phyloP scores from a whole-genome alignment of 2,888 invertebrate genomes.

The Zaprionus bogoriensis region DNA sequence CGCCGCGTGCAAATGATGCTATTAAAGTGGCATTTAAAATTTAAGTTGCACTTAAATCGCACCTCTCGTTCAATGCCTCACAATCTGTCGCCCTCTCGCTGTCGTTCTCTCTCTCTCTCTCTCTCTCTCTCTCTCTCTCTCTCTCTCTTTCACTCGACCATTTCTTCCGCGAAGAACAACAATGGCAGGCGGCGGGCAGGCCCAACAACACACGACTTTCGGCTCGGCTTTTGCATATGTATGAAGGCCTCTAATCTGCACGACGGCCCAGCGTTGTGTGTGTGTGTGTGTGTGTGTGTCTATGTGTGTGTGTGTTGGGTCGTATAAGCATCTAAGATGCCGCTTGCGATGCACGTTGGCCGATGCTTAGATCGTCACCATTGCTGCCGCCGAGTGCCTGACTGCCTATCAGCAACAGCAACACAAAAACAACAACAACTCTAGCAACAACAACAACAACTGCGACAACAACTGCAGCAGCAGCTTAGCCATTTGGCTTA shows the following conservation, averaged over 20 bases:
- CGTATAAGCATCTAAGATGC: slow-evolving; percentile 75
- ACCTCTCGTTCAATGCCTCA: slow-evolving; percentile 44
- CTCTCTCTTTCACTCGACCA: slow-evolving; percentile 53
- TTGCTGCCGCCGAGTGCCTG: slow-evolving; percentile 45
- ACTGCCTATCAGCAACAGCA: slow-evolving; percentile 19
- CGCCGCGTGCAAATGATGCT: slow-evolving; percentile 81
- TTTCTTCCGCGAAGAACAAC: slow-evolving; percentile 50
- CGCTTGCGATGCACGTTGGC: slow-evolving; percentile 65
- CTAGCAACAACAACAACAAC: slow-evolving; percentile 15
- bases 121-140: slow-evolving; percentile 42
- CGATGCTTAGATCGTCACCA: slow-evolving; percentile 72
- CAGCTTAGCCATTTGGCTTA: slow-evolving; percentile 53
- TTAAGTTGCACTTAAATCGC: slow-evolving; percentile 72
- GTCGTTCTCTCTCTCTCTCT: slow-evolving; percentile 1
- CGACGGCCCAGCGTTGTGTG: slow-evolving; percentile 28
- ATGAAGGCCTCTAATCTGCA: slow-evolving; percentile 70
- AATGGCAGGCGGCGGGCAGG: slow-evolving; percentile 35
- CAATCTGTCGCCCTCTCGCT: slow-evolving; percentile 4
- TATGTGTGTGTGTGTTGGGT: slow-evolving; percentile 45
- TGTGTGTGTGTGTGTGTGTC: slow-evolving; percentile 9
- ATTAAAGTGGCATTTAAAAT: slow-evolving; percentile 81
- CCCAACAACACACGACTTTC: slow-evolving; percentile 55
- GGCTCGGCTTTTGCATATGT: slow-evolving; percentile 68
- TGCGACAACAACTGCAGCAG: slow-evolving; percentile 17
- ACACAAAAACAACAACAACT: slow-evolving; percentile 17